A percentile compares a stretch with the other conserved stretches of the same genome.
Evolutionary conservation across 2,888 invertebrate species (phyloP).

Genomic region (Buathra laborator): DNA sequence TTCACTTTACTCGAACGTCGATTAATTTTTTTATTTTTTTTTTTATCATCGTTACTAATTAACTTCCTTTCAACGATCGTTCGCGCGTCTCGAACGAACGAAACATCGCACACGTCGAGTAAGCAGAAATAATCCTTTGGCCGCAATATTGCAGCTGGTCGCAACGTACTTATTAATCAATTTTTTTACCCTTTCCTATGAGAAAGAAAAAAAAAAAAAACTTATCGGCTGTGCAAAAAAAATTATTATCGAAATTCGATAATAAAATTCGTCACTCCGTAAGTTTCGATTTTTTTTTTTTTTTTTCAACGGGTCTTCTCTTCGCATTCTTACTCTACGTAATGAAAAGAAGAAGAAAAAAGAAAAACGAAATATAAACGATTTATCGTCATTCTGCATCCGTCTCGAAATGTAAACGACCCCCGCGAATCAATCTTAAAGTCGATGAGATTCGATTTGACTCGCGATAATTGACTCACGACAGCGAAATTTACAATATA

Average conservation of each 20-base stretch:
- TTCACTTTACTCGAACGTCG: slow-evolving; percentile 52
- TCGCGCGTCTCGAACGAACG: background rate
- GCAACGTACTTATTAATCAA: slow-evolving; percentile 51
- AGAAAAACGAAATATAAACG: background rate
- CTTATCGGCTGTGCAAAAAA: background rate
- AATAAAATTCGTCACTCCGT: background rate
- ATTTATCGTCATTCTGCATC: slow-evolving; percentile 5
- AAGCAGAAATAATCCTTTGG: slow-evolving; percentile 50
- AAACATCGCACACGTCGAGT: slow-evolving; percentile 21
- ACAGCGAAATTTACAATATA: slow-evolving; percentile 42
- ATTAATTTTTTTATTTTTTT: slow-evolving; percentile 40
- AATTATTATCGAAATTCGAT: background rate
- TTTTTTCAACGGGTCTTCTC: background rate
- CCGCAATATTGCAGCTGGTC: slow-evolving; percentile 54
- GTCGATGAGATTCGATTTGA: slow-evolving; percentile 27
- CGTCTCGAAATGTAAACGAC: slow-evolving; percentile 15
- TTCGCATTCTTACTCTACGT: slow-evolving; percentile 17
- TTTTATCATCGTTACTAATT: slow-evolving; percentile 52
- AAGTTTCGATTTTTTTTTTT: background rate
- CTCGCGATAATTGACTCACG: slow-evolving; percentile 49
- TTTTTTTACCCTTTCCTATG: slow-evolving; percentile 15
- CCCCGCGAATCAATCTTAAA: slow-evolving; percentile 3
- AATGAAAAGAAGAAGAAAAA: background rate
- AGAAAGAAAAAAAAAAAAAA: background rate
- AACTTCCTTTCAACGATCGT: slow-evolving; percentile 25